phyloP scores from a whole-genome alignment of 1,140 invertebrate genomes.

The Harpegnathos saltator region DNA sequence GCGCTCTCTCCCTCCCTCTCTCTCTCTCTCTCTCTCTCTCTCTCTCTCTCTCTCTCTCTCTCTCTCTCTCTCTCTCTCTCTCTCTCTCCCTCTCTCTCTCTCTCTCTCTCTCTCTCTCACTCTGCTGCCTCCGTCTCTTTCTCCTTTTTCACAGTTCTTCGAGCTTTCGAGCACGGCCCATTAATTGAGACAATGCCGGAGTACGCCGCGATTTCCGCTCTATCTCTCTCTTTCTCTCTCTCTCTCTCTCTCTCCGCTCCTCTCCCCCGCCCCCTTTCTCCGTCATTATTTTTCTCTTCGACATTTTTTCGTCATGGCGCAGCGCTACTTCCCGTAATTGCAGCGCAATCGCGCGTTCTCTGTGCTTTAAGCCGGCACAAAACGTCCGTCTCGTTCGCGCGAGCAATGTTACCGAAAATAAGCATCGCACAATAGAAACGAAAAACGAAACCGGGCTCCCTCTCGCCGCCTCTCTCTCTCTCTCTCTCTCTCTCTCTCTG shows the following conservation, averaged over 20 bases:
- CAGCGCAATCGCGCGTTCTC: slow-evolving; percentile 63
- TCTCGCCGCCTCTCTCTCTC: too few species aligned
- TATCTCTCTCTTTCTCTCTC: background rate
- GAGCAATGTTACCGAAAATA: slow-evolving; percentile 50
- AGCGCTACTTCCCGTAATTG: slow-evolving; percentile 69
- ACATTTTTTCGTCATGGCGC: slow-evolving; percentile 54
- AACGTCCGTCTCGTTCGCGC: slow-evolving; percentile 34
- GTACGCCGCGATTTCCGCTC: slow-evolving; percentile 14
- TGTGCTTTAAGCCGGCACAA: slow-evolving; percentile 49
- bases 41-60: background rate
- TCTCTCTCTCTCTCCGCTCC: background rate
- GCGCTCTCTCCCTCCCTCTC: too few species aligned
- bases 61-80: too few species aligned
- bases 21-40: too few species aligned
- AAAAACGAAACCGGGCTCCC: background rate
- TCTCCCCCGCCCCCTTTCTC: slow-evolving; percentile 17
- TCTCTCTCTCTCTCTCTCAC: background rate
- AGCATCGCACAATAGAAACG: slow-evolving; percentile 57
- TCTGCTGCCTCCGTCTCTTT: background rate
- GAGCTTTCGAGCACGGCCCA: slow-evolving; percentile 45
- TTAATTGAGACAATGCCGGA: slow-evolving; percentile 65
- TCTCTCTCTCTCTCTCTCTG: too few species aligned
- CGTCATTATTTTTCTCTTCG: slow-evolving; percentile 69
- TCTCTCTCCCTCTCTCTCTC: background rate
- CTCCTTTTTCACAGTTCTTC: slow-evolving; percentile 16